Conservation (phyloP, 1,140 invertebrate genomes). For the Trichonephila clavipes region DNA sequence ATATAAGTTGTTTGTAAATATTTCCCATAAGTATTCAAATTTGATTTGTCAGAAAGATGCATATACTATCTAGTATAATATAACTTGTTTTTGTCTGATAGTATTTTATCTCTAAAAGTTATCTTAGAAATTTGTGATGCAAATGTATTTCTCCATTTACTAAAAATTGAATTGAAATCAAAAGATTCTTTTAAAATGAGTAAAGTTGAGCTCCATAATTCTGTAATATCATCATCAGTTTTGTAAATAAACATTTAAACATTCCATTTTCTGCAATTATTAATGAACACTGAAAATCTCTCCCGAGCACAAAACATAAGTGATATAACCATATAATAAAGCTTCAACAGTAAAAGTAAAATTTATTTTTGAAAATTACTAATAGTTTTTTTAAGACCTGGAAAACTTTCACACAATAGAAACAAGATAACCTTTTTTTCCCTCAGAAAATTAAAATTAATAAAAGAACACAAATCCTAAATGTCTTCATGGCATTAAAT, state of each 20-base stretch:
- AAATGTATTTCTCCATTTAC: background rate
- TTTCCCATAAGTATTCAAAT: constrained; percentile 2
- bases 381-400: no score
- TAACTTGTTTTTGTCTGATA: constrained; percentile 3
- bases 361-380: no score
- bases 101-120: constrained; percentile 15
- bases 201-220: background rate
- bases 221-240: constrained; percentile 15
- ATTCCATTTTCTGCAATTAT: constrained; percentile 22
- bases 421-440: no score
- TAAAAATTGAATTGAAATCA: constrained; percentile 8
- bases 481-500: no score
- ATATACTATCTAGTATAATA: background rate
- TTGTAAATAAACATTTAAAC: constrained; percentile 47
- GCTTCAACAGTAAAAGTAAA: background rate
- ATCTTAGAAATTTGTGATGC: background rate
- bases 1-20: constrained; percentile 4
- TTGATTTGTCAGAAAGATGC: background rate
- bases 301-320: background rate
- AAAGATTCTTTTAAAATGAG: background rate
- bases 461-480: no score
- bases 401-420: no score
- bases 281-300: background rate
- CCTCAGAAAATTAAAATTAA: no score
- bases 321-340: background rate